phyloP scores from a whole-genome alignment of 2,797 vertebrate genomes.

The Zenarchopterus dispar region DNA sequence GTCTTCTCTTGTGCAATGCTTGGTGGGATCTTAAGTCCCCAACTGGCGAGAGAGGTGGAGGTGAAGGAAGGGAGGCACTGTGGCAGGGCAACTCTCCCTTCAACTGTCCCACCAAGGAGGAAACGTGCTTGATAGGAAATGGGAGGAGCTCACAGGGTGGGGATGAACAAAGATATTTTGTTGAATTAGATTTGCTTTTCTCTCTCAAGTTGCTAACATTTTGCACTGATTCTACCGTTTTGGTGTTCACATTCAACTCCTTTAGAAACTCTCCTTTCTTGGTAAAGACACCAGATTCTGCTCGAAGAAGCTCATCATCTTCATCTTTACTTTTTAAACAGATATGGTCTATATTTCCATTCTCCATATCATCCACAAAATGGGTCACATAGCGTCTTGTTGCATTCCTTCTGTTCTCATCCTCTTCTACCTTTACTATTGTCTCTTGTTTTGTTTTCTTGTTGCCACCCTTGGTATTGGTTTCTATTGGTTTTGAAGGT shows the following conservation, averaged over 20 bases:
- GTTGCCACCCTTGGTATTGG: conserved; percentile 72
- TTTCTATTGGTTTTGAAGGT: conserved; percentile 77
- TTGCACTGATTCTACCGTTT: conserved; percentile 17
- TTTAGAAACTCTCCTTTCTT: conserved; percentile 76
- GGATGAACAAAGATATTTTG: conserved; percentile 57
- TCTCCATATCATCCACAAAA: conserved; percentile 93
- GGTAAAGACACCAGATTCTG: conserved; percentile 77
- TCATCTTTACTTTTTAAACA: conserved; percentile 77
- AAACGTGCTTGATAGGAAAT: conserved; percentile 46
- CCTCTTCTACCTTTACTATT: conserved; percentile 57
- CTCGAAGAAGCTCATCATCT: conserved; percentile 75
- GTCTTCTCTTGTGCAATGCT: conserved; percentile 10
- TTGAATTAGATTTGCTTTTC: conserved; percentile 65
- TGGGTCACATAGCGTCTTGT: conserved; percentile 79
- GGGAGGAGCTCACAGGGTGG: conserved; percentile 54
- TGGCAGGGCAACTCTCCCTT: conserved; percentile 83
- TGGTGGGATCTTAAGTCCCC: conserved; percentile 66
- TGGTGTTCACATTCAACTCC: conserved; percentile 66
- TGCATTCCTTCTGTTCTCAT: conserved; percentile 71
- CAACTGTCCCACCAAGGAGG: conserved; percentile 80
- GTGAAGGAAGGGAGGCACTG: conserved; percentile 57
- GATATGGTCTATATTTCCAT: conserved; percentile 90
- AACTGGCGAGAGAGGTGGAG: conserved; percentile 63
- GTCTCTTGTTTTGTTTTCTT: conserved; percentile 27
- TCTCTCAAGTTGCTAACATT: conserved; percentile 51